These are phyloP conservation scores for Macrophya alboannulata DNA, from an alignment of 2,888 invertebrate genomes.

Conservation along the genomic window DNA sequence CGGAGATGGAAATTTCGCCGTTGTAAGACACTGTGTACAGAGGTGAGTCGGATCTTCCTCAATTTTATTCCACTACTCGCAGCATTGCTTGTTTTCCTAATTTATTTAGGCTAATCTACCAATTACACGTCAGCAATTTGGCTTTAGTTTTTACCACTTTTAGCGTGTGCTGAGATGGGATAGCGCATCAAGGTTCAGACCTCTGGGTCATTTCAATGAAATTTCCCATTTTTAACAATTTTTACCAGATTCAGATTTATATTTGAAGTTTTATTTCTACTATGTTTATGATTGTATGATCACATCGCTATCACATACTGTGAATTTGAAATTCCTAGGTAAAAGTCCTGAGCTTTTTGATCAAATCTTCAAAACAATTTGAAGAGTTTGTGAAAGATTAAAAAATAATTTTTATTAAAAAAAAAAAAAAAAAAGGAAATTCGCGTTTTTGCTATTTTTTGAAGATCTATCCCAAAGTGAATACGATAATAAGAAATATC, in stretches of 20 bases:
- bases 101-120: neutral
- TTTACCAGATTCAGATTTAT: neutral
- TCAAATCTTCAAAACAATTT: no score
- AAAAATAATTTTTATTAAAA: no score
- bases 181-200: neutral
- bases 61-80: neutral
- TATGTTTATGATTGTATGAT: no score
- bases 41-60: constrained; percentile 77
- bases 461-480: no score
- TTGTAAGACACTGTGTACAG: constrained; percentile 91
- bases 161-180: neutral
- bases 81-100: neutral
- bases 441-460: no score
- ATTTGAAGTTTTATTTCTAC: neutral
- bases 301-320: no score
- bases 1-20: constrained; percentile 98
- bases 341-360: no score
- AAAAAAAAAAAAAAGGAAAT: no score
- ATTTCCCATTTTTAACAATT: neutral
- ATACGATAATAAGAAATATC: no score
- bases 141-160: neutral
- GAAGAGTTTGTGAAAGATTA: no score
- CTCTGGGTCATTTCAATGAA: neutral
- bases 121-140: neutral
- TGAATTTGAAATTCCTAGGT: no score